Evolutionary conservation across 2,888 invertebrate genomes (phyloP), one percentile per base, ranked within the genome.

Genomic region (Aphrophora alni): DNA sequence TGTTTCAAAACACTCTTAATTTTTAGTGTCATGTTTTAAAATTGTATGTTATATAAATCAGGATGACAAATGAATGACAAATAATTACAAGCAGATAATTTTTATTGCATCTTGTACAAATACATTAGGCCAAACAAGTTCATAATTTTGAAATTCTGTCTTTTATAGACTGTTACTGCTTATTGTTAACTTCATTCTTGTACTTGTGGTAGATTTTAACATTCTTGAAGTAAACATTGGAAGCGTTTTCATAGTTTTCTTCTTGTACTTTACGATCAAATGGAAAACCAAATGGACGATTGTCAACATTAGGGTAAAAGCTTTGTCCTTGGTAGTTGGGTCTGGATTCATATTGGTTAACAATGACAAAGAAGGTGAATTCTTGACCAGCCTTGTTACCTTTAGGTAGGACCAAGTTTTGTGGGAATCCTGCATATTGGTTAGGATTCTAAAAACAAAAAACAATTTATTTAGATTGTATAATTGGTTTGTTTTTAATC

Each of bases 271-370:
- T 89, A 84, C 93, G 92, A 87, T 95, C 94, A 87, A 95, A 91
- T 82, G 95, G 95, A 90, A 92, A 95, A 78, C 93, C 94, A 85
- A 93, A 89, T 72, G 94, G 91, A 87, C 91, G 90, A 84, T 89
- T 90, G 87, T 95, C 94, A 3, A 59, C 59, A 77, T 89, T 87
- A 90, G 92, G 86, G 89, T 89, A 84, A 82, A 90, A 88, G 84
- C 89, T 90, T 81, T 91, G 89, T 76, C 89, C 89, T 75, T 84
- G 81, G 86, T 90, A 90, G 84, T 89, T 89, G 38, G 51, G 59
- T 25, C n/a, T 71, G 70, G 74, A 59, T 81, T 88, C 88, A 80
- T 88, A 89, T 77, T 88, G 88, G 77, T 89, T 88, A 70, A 90
- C 88, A 1, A 90, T 87, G 76, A 88, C 87, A 80, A 91, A 90